phyloP scores from a whole-genome alignment of 2,797 vertebrate genomes.

The Pseudocheirus occidentalis region DNA sequence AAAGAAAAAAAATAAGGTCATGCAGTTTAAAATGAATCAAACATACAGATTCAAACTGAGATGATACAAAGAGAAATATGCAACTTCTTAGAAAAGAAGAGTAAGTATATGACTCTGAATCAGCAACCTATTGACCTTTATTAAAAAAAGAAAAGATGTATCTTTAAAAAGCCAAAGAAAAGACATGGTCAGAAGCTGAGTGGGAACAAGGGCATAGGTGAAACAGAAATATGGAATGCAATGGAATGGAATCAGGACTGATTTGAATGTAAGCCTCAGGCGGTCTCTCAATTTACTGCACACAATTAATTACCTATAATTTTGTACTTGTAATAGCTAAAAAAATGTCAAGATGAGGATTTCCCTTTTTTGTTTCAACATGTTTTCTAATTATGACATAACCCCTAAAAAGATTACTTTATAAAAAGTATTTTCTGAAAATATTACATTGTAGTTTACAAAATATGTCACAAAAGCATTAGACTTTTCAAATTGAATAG shows the following conservation, averaged over 20 bases:
- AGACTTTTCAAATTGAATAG: not conserved
- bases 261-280: not conserved
- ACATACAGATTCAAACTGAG: not conserved
- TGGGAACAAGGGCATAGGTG: not conserved
- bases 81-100: not conserved
- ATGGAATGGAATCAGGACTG: not conserved
- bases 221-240: not conserved
- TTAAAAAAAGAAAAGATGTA: not conserved
- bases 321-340: not conserved
- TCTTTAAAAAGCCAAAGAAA: not conserved
- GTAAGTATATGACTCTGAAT: not conserved
- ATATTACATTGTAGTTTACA: not conserved
- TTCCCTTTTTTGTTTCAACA: not conserved
- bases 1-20: not conserved
- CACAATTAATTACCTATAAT: not conserved
- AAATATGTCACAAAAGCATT: conserved; percentile 10
- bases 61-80: not conserved
- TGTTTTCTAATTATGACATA: not conserved
- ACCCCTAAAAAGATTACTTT: not conserved
- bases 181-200: not conserved
- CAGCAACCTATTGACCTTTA: not conserved
- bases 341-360: not conserved
- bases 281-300: not conserved
- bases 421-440: not conserved
- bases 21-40: not conserved